Conservation (phyloP, 2,888 invertebrate genomes). For the Leptothorax acervorum region DNA sequence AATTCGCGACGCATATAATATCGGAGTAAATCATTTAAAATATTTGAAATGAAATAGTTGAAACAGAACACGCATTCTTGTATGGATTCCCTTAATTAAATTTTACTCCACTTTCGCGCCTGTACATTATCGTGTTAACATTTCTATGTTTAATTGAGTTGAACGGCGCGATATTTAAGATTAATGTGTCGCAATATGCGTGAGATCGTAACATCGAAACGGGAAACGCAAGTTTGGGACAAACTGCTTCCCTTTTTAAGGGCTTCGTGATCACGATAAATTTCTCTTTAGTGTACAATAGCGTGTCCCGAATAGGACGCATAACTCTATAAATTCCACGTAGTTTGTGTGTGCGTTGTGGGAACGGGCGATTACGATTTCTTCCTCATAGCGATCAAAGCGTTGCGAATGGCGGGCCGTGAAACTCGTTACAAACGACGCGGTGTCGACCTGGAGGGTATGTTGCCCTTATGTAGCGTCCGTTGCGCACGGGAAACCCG, state of each 20-base stretch:
- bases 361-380: conserved; percentile 65
- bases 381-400: conserved; percentile 62
- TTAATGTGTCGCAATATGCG: not conserved
- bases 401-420: conserved; percentile 68
- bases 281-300: conserved; percentile 48
- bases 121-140: conserved; percentile 50
- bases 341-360: conserved; percentile 33
- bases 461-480: conserved; percentile 64
- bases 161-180: conserved; percentile 8
- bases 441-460: conserved; percentile 59
- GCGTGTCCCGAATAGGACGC: not conserved
- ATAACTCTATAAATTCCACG: conserved; percentile 62
- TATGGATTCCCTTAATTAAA: conserved; percentile 52
- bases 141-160: conserved; percentile 32
- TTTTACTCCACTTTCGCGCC: conserved; percentile 9
- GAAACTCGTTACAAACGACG: conserved; percentile 69
- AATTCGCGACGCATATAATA: conserved; percentile 10
- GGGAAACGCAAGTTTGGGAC: not conserved
- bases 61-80: conserved; percentile 23
- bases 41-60: conserved; percentile 28
- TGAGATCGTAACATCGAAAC: not conserved
- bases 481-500: conserved; percentile 39
- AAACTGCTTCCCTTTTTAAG: not conserved
- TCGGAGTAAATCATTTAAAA: conserved; percentile 22
- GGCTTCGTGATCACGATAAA: conserved; percentile 50